Conservation (phyloP, 2,113 vertebrate species). For the Acrocephalus kingi region DNA sequence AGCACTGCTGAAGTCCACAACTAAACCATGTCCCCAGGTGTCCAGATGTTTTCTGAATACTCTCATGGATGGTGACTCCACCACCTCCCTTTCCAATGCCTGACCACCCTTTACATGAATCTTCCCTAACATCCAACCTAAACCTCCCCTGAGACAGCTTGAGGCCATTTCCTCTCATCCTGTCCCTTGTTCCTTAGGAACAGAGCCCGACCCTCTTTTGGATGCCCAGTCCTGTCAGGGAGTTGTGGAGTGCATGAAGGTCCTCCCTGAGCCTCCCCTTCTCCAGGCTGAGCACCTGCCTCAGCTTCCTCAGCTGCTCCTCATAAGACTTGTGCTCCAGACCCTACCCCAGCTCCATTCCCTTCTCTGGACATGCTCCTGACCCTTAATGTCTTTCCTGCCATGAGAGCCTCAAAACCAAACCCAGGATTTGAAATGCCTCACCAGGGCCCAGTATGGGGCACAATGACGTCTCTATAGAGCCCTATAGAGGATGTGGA, state of each 20-base stretch:
- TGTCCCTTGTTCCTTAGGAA: not conserved
- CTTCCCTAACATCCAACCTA: not conserved
- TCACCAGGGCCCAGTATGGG: not conserved
- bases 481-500: not conserved
- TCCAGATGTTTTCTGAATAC: not conserved
- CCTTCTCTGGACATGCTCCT: not conserved
- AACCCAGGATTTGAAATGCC: not conserved
- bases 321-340: not conserved
- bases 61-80: not conserved
- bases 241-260: rapidly evolving
- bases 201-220: rapidly evolving
- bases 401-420: not conserved
- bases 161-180: not conserved
- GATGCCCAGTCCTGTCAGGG: not conserved
- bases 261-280: not conserved
- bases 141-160: not conserved
- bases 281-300: not conserved
- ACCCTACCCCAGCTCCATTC: not conserved
- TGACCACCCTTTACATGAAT: not conserved
- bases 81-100: not conserved
- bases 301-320: not conserved
- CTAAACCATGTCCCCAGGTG: not conserved
- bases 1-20: not conserved
- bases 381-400: not conserved
- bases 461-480: not conserved